phyloP scores from a whole-genome alignment of 2,113 vertebrate genomes.

The Glaucidium brasilianum region DNA sequence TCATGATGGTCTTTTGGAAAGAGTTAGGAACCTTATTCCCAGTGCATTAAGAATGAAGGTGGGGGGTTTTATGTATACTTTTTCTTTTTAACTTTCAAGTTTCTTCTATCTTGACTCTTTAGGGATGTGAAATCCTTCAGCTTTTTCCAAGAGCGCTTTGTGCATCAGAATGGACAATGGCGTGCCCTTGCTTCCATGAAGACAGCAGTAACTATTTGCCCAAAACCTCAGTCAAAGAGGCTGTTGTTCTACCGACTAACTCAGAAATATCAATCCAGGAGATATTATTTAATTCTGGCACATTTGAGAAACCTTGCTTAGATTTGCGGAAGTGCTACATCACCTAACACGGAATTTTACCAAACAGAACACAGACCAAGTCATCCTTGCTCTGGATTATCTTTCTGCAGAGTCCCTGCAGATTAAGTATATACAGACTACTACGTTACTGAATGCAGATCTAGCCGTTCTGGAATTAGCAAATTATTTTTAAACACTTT shows the following conservation, averaged over 20 bases:
- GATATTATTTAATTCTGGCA: neutral
- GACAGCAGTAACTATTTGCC: neutral
- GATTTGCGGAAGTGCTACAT: neutral
- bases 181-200: neutral
- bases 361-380: neutral
- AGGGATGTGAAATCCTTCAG: neutral
- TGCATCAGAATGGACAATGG: neutral
- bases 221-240: neutral
- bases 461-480: neutral
- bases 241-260: neutral
- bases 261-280: neutral
- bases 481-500: slow-evolving; percentile 12
- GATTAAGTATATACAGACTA: neutral
- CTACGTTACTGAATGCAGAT: rapidly evolving
- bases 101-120: neutral
- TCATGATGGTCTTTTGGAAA: neutral
- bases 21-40: neutral
- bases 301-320: neutral
- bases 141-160: neutral
- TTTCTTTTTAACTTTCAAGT: neutral
- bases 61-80: rapidly evolving
- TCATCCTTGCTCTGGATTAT: neutral
- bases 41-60: neutral
- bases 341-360: neutral
- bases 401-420: neutral